These are phyloP conservation scores for Hyalella azteca DNA, from an alignment of 2,888 invertebrate genomes.

Conservation along the genomic window DNA sequence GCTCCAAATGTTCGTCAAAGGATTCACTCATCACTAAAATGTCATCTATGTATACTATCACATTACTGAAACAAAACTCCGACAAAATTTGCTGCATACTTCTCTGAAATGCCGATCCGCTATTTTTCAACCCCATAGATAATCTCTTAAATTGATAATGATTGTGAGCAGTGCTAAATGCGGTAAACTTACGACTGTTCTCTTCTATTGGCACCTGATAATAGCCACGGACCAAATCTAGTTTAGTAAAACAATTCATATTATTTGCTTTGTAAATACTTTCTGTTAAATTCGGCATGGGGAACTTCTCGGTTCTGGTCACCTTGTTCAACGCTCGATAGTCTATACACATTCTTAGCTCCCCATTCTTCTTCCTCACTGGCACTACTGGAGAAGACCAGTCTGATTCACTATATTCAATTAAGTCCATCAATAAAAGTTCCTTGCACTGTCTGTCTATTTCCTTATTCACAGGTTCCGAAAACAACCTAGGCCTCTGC, in stretches of 20 bases:
- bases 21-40: not conserved
- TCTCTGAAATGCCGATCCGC: not conserved
- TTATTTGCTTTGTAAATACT: not conserved
- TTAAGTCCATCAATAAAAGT: not conserved
- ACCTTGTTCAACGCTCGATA: not conserved
- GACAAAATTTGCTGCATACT: not conserved
- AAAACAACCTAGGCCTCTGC: not conserved
- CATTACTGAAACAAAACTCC: not conserved
- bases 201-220: not conserved
- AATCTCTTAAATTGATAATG: too few relatives aligned
- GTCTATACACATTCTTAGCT: not conserved
- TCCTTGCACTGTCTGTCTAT: not conserved
- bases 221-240: not conserved
- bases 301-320: not conserved
- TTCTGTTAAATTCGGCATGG: not conserved
- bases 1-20: not conserved
- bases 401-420: not conserved
- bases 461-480: too few relatives aligned
- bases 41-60: constrained; percentile 7
- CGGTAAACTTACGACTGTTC: not conserved
- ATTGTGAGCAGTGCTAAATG: not conserved
- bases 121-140: not conserved
- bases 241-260: not conserved
- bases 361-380: not conserved
- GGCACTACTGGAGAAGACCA: constrained; percentile 9